These are phyloP conservation scores for Grus americana DNA, from an alignment of 2,113 vertebrate species.

Conservation along the genomic window DNA sequence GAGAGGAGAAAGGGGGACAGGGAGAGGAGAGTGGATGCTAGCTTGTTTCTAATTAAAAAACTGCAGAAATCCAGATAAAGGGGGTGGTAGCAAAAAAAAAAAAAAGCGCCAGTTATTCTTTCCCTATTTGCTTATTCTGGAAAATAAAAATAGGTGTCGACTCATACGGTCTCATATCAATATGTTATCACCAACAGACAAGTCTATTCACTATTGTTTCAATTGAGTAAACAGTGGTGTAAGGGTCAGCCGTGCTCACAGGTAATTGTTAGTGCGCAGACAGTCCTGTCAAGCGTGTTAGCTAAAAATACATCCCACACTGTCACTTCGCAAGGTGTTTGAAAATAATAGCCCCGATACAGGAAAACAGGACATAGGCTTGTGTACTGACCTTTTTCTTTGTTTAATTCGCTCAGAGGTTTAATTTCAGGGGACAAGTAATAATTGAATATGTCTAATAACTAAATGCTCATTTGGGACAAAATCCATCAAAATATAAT, in stretches of 20 bases:
- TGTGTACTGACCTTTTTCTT: constrained; percentile 89
- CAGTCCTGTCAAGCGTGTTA: constrained; percentile 79
- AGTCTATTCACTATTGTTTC: constrained; percentile 81
- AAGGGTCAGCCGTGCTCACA: constrained; percentile 83
- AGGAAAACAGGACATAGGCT: constrained; percentile 78
- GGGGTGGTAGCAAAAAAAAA: not conserved
- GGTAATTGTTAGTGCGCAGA: constrained; percentile 88
- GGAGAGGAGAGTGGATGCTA: not conserved
- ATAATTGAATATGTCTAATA: constrained; percentile 84
- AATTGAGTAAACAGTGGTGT: constrained; percentile 83
- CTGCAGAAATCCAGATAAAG: constrained; percentile 1
- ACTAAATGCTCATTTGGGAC: constrained; percentile 82
- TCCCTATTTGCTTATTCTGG: constrained; percentile 45
- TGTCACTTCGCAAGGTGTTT: constrained; percentile 87
- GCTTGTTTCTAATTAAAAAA: not conserved
- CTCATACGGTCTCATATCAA: constrained; percentile 74
- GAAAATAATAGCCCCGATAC: constrained; percentile 85
- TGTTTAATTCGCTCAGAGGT: constrained; percentile 79
- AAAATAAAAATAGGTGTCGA: constrained; percentile 75
- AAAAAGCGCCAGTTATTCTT: not conserved
- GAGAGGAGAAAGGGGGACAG: not conserved
- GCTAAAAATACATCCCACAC: constrained; percentile 87
- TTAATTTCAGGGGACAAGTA: constrained; percentile 80
- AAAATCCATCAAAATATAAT: constrained; percentile 83
- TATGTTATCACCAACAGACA: constrained; percentile 79